Evolutionary conservation across 2,888 invertebrate genomes (phyloP).

Genomic region (Agelastica alni): DNA sequence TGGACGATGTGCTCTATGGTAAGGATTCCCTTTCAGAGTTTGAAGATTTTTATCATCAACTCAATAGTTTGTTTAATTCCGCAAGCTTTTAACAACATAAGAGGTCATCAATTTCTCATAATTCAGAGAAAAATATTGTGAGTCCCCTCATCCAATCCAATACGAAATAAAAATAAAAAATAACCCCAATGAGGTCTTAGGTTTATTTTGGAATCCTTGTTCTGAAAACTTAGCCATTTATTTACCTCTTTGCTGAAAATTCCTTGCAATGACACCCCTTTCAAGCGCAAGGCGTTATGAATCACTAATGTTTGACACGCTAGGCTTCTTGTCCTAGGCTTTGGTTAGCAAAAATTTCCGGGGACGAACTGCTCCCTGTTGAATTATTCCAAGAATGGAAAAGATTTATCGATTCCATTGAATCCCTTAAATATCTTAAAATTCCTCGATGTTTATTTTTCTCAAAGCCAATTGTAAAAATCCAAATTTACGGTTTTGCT

Average conservation of each 20-base stretch:
- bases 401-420: neutral
- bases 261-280: conserved; percentile 1
- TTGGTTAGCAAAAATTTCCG: neutral
- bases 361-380: no score
- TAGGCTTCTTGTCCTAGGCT: neutral
- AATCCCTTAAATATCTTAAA: neutral
- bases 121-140: conserved; percentile 4
- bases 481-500: conserved; percentile 16
- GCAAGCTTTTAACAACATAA: conserved; percentile 3
- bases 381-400: conserved; percentile 1
- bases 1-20: conserved; percentile 11
- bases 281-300: neutral
- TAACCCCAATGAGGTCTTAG: neutral
- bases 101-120: conserved; percentile 6
- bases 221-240: neutral
- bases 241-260: neutral
- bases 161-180: conserved; percentile 3
- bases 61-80: conserved; percentile 8
- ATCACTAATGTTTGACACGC: neutral
- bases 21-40: conserved; percentile 7
- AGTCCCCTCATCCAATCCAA: neutral
- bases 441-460: neutral
- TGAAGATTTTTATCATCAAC: conserved; percentile 2
- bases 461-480: neutral
- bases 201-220: conserved; percentile 2